Conservation (phyloP, 2,888 invertebrate genomes). For the Altica lythri region DNA sequence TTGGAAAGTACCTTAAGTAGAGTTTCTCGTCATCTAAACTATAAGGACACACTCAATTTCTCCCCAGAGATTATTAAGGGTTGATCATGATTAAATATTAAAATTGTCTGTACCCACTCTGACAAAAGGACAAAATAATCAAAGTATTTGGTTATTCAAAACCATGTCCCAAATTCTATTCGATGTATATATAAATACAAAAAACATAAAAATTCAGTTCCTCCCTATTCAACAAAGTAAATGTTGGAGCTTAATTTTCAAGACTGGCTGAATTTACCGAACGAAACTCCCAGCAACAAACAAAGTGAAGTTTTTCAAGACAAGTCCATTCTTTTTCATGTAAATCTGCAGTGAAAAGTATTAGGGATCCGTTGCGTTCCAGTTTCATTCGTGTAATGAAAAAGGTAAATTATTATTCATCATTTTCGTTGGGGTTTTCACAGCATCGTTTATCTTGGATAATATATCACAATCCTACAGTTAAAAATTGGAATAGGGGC, state of each 20-base stretch:
- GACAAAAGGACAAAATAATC: too few species aligned
- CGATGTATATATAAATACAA: too few species aligned
- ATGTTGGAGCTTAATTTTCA: background rate
- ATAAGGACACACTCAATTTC: too few species aligned
- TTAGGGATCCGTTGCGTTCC: slow-evolving; percentile 11
- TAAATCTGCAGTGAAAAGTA: slow-evolving; percentile 14
- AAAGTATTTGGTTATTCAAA: too few species aligned
- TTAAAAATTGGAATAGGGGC: slow-evolving; percentile 1
- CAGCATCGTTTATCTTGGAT: slow-evolving; percentile 21
- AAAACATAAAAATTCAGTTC: too few species aligned
- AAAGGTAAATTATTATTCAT: slow-evolving; percentile 24
- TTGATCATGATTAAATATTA: too few species aligned
- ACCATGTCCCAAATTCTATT: too few species aligned
- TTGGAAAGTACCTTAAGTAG: too few species aligned
- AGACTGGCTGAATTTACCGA: background rate
- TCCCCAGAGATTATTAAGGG: too few species aligned
- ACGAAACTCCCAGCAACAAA: slow-evolving; percentile 3
- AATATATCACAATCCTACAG: slow-evolving; percentile 18
- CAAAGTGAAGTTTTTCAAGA: slow-evolving; percentile 1
- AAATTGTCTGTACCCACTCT: too few species aligned
- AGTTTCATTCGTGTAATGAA: slow-evolving; percentile 15
- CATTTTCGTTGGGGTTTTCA: slow-evolving; percentile 17
- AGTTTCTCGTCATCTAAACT: too few species aligned
- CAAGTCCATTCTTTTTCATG: slow-evolving; percentile 9
- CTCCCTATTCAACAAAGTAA: too few species aligned